Conservation (phyloP, 2,113 vertebrate genomes). For the Carassius gibelio region DNA sequence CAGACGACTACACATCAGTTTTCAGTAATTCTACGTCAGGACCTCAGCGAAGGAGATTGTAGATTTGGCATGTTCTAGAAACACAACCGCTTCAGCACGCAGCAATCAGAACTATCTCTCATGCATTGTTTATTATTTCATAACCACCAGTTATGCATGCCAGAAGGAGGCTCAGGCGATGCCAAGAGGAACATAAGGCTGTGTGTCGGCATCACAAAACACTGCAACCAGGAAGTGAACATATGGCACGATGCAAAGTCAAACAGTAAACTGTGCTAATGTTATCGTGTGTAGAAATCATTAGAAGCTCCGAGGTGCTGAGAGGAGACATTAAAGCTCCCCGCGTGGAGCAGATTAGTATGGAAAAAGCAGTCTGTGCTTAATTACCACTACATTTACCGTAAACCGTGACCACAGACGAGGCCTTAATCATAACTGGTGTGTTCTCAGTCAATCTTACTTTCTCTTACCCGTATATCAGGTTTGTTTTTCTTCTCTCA, state of each 20-base stretch:
- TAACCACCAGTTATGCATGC: conserved; percentile 59
- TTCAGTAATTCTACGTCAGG: not conserved
- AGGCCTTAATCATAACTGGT: conserved; percentile 21
- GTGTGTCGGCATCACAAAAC: not conserved
- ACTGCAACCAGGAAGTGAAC: not conserved
- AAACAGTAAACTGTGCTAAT: not conserved
- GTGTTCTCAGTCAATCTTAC: not conserved
- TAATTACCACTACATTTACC: not conserved
- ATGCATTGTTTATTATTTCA: conserved; percentile 65
- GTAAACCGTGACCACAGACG: conserved; percentile 7
- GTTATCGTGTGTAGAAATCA: not conserved
- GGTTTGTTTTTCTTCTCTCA: conserved; percentile 11
- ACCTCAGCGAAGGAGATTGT: not conserved
- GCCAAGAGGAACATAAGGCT: conserved; percentile 65
- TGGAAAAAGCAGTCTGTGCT: not conserved
- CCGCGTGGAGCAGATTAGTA: not conserved
- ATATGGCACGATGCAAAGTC: conserved; percentile 40
- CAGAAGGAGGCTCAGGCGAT: conserved; percentile 62
- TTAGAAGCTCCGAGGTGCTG: not conserved
- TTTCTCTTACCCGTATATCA: not conserved
- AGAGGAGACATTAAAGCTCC: not conserved
- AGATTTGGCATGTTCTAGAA: conserved; percentile 35
- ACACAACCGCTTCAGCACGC: conserved; percentile 37
- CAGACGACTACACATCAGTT: conserved; percentile 20
- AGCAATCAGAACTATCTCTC: conserved; percentile 56